phyloP scores from a whole-genome alignment of 1,140 invertebrate genomes.

The Leptestheria dahalacensis region DNA sequence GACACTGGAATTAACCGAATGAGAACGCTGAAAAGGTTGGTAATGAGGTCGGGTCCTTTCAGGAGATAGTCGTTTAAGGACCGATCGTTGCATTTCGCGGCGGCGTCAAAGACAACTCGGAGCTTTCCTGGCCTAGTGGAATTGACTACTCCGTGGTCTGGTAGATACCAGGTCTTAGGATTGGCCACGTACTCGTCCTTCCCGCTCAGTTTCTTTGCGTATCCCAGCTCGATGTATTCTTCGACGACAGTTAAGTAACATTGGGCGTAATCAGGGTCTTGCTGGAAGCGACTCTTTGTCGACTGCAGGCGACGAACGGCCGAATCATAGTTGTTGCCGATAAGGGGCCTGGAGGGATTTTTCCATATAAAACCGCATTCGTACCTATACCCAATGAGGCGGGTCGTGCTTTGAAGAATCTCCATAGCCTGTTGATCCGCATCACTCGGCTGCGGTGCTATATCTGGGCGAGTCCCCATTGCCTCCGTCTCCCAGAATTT shows the following conservation, averaged over 20 bases:
- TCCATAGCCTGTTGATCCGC: slow-evolving; percentile 1
- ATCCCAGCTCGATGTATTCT: not conserved
- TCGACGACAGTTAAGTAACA: not conserved
- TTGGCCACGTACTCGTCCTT: not conserved
- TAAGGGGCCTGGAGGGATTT: not conserved
- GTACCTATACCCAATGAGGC: slow-evolving; percentile 7
- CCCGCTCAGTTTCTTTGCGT: not conserved
- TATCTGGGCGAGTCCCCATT: no score
- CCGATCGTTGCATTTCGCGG: no score
- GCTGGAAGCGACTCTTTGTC: not conserved
- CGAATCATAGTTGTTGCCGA: slow-evolving; percentile 9
- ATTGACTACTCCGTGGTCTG: slow-evolving; percentile 12
- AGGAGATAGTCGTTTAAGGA: no score
- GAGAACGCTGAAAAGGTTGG: slow-evolving; percentile 1
- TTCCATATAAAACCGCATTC: slow-evolving; percentile 15
- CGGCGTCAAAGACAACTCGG: no score
- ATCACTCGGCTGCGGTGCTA: not conserved
- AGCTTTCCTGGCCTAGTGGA: no score
- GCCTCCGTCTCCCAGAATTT: no score
- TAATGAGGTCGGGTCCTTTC: slow-evolving; percentile 13
- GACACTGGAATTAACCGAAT: not conserved
- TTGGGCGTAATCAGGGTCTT: not conserved
- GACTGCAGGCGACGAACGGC: not conserved
- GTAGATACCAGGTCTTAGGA: slow-evolving; percentile 19
- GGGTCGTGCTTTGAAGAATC: slow-evolving; percentile 10